Conservation (phyloP, 2,797 vertebrate species). For the Heteromormyrus szaboi region DNA sequence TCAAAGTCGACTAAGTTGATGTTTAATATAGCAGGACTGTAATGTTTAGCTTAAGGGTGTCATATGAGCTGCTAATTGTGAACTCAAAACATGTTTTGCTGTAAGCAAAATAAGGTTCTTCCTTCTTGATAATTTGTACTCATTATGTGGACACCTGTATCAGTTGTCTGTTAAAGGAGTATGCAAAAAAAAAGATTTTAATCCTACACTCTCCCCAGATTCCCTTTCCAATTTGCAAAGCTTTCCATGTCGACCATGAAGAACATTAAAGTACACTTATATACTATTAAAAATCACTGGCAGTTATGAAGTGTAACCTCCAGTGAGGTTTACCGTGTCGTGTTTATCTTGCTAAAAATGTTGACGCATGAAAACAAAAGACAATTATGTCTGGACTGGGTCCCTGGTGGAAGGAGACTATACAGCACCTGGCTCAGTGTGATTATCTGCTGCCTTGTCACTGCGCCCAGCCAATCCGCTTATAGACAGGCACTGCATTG, state of each 20-base stretch:
- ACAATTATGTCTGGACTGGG: neutral
- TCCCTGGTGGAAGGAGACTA: neutral
- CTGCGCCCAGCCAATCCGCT: neutral
- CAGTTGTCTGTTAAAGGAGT: neutral
- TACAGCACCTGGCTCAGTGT: neutral
- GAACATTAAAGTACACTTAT: conserved; percentile 1
- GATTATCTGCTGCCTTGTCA: conserved; percentile 4
- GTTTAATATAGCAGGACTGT: neutral
- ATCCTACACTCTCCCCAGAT: neutral
- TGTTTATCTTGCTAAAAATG: conserved; percentile 7
- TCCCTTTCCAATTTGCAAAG: neutral
- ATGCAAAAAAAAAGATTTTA: neutral
- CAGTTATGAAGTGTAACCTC: neutral
- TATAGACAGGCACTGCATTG: neutral
- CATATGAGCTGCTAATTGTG: neutral
- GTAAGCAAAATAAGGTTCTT: neutral
- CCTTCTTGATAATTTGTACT: conserved; percentile 2
- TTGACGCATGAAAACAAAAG: conserved; percentile 2
- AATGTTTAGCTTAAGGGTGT: conserved; percentile 13
- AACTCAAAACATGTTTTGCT: conserved; percentile 8
- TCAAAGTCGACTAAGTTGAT: conserved; percentile 5
- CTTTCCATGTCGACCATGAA: neutral
- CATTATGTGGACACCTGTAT: neutral
- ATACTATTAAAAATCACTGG: neutral
- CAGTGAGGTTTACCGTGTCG: neutral